Evolutionary conservation across 1,140 invertebrate species (phyloP), one percentile per base, ranked within the genome.

Genomic region (Trichomalopsis sarcophagae): DNA sequence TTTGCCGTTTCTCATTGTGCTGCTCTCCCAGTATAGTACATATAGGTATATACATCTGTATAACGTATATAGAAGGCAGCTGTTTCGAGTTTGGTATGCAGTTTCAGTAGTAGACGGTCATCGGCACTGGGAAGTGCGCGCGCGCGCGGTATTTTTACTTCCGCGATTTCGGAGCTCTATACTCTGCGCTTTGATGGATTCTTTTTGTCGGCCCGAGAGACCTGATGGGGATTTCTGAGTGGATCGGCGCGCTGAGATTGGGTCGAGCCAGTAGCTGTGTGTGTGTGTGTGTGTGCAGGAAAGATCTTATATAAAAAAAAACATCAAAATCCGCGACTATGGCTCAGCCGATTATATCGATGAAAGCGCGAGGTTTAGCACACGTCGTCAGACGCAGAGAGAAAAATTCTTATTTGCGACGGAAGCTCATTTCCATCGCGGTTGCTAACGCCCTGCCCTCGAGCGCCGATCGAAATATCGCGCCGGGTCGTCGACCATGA

Each of bases 401-500:
- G 73, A 75, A 44, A 75, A 36, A 75, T 40, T 36, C 73, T 36
- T 44, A 75, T 75, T 75, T 75, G 33, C 73, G 68, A 71, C 69
- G 69, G 69, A 30, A 71, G 30, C 69, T 71, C 69, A 71, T 71
- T 71, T 71, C 11, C 69, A 71, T 71, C 69, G 17, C 69, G 17
- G 73, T 40, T 40, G 36, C 21, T n/a, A 33, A 71, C 17, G 68
- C 55, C 55, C 55, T 71, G 30, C 23, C 68, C 68, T 71, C 68
- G 68, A 33, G 68, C 68, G 68, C 68, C 68, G 30, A 71, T 71
- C 30, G 68, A 71, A 71, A 71, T 71, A 71, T 71, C 68, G 68
- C 68, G 27, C 27, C 27, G 27, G 68, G 68, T 71, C 68, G 68
- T 30, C 30, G 68, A 27, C 30, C 68, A 27, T 33, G 68, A 71